phyloP scores from a whole-genome alignment of 2,113 vertebrate species.

The Hiodon alosoides region DNA sequence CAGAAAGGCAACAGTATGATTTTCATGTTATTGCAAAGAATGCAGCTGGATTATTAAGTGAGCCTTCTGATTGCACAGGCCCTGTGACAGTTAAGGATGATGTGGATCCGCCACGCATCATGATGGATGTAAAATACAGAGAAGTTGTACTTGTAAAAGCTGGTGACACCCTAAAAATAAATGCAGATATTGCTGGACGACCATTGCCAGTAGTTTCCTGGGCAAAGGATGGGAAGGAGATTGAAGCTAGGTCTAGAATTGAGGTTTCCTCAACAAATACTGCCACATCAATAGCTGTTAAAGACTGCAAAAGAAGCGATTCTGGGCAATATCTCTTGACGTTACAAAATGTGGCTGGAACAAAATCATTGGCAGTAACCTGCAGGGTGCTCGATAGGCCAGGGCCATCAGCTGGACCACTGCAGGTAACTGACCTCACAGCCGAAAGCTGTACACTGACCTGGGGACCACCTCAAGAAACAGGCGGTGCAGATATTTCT shows the following conservation, averaged over 20 bases:
- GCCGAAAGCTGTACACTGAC: constrained; percentile 82
- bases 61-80: constrained; percentile 87
- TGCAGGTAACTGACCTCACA: constrained; percentile 81
- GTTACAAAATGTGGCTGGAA: constrained; percentile 85
- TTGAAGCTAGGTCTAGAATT: constrained; percentile 85
- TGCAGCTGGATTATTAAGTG: constrained; percentile 86
- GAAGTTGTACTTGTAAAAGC: constrained; percentile 82
- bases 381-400: constrained; percentile 90
- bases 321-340: constrained; percentile 85
- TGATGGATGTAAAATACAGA: constrained; percentile 93
- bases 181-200: constrained; percentile 83
- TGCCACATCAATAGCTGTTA: constrained; percentile 74
- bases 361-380: constrained; percentile 76
- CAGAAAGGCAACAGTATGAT: constrained; percentile 86
- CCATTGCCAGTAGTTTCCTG: constrained; percentile 86
- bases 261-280: constrained; percentile 82
- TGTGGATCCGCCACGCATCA: constrained; percentile 90
- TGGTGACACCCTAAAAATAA: constrained; percentile 86
- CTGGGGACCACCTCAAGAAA: constrained; percentile 92
- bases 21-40: constrained; percentile 94
- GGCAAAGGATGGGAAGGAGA: constrained; percentile 88
- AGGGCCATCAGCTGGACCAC: constrained; percentile 85
- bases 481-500: constrained; percentile 83
- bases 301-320: constrained; percentile 85
- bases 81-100: constrained; percentile 88